Evolutionary conservation across 2,888 invertebrate genomes (phyloP), one percentile per base, ranked within the genome.

Genomic region (Xiphydria camelus): DNA sequence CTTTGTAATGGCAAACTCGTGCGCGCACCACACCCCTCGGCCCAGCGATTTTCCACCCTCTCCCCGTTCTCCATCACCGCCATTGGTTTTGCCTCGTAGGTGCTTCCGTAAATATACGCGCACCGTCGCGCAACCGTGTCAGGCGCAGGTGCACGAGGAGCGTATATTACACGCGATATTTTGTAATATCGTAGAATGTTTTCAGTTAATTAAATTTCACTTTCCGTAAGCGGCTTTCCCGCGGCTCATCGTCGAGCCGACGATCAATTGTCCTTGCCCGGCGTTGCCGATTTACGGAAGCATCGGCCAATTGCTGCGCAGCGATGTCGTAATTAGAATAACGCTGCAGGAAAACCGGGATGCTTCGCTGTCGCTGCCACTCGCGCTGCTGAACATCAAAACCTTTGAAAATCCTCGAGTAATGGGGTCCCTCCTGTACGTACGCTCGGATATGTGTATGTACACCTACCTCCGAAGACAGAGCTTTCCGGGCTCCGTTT

Each of bases 121-220:
- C n/a, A n/a, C n/a, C n/a, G n/a, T n/a, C n/a, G n/a, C n/a, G n/a
- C n/a, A n/a, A n/a, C n/a, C n/a, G n/a, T n/a, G n/a, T n/a, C n/a
- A n/a, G n/a, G n/a, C n/a, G n/a, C n/a, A n/a, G n/a, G n/a, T n/a
- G n/a, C n/a, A n/a, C n/a, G n/a, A n/a, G n/a, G n/a, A n/a, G n/a
- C n/a, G n/a, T n/a, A n/a, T n/a, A 46, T 51, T 48, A 50, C 58
- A 54, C 55, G 51, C 58, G 64, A 66, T 61, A 53, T 51, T 39
- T 53, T 59, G 62, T 66, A 65, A 68, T 67, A 68, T 62, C 57
- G 49, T 57, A n/a, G n/a, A 49, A 57, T 62, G 64, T 59, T 62
- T 58, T 62, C 59, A 57, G 64, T 69, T 70, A 69, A 69, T 70
- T 70, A 66, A 69, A 67, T 70, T 66, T 68, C 61, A 55, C 63